Base-by-base conservation (phyloP, 2,797 vertebrate genomes). In the Pipistrellus pipistrellus region DNA sequence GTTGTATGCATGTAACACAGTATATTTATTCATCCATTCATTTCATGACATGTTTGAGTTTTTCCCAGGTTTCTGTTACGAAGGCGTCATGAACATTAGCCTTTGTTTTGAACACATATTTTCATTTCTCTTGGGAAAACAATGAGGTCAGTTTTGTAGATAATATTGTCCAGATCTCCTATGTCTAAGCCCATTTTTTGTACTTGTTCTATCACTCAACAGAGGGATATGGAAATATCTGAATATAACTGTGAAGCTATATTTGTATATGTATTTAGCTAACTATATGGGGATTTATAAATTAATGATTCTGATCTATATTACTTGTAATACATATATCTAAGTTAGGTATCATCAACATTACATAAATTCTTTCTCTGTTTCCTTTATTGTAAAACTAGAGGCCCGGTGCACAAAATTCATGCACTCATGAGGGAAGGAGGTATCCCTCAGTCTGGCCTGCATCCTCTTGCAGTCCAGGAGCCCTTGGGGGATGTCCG, bases 321-420 rank as follows among this genome's bases (percentile, higher is more conserved):
- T 89, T 95, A 46, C 78, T 95, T 88, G 12, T 85, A 69, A 80
- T 66, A 68, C 41, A 27, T 93, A 66, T 87, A 46, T 95, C 85
- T 53, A 85, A 87, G 8, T 81, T 84, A 90, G 14, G 21, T 84
- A 30, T 53, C 21, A 75, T 89, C 12, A 94, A 12, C 55, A 44
- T 53, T 68, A 77, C 0, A 62, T 94, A 41, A 41, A n/a, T 76
- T 82, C 6, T 64, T 91, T 51, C 46, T 44, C 1, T 72, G 23
- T 69, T 75, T 41, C 68, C 27, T 69, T 90, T 68, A 62, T 69
- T 89, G 32, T 55, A 17, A 84, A 53, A 59, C 59, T 62, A 27
- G 27, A 62, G 12, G 27, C 59, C 27, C 12, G 1, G 5, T 62
- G 59, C 27, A 30, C 27, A 2, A 62, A 62, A 62, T 30, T 14